Evolutionary conservation across 2,113 vertebrate species (phyloP).

Genomic region (Xiphophorus couchianus): DNA sequence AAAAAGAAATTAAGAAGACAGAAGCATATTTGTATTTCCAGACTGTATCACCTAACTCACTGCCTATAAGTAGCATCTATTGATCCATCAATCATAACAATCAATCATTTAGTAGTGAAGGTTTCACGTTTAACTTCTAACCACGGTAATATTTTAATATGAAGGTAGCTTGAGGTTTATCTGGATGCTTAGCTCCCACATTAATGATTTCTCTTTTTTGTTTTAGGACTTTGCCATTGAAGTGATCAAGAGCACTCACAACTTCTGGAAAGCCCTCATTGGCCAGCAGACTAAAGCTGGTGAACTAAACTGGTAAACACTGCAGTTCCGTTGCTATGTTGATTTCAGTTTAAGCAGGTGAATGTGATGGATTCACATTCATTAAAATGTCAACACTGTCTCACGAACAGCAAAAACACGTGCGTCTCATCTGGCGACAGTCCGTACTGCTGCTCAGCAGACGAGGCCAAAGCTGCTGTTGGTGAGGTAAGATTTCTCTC

Average conservation of each 20-base stretch:
- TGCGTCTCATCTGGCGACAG: constrained; percentile 67
- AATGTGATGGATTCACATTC: background rate
- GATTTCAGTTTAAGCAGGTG: too few relatives aligned
- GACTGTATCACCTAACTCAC: background rate
- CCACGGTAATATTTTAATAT: too few relatives aligned
- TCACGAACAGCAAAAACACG: constrained; percentile 76
- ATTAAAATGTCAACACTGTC: background rate
- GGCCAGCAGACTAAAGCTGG: constrained; percentile 63
- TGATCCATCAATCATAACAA: too few relatives aligned
- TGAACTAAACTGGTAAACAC: constrained; percentile 77
- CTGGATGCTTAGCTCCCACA: background rate
- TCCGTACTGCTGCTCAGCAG: constrained; percentile 68
- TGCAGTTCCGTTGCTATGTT: background rate
- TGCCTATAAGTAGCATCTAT: background rate
- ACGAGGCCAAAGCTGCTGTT: constrained; percentile 74
- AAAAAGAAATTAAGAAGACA: background rate
- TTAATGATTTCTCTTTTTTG: background rate
- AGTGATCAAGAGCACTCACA: constrained; percentile 79
- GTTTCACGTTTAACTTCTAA: background rate
- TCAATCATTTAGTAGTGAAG: background rate
- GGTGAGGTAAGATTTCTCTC: constrained; percentile 56
- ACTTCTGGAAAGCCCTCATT: constrained; percentile 80
- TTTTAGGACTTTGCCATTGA: constrained; percentile 80
- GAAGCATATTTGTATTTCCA: background rate
- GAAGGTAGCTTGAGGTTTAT: background rate